Conservation (phyloP, 2,888 invertebrate species). For the Lycia hirtaria region DNA sequence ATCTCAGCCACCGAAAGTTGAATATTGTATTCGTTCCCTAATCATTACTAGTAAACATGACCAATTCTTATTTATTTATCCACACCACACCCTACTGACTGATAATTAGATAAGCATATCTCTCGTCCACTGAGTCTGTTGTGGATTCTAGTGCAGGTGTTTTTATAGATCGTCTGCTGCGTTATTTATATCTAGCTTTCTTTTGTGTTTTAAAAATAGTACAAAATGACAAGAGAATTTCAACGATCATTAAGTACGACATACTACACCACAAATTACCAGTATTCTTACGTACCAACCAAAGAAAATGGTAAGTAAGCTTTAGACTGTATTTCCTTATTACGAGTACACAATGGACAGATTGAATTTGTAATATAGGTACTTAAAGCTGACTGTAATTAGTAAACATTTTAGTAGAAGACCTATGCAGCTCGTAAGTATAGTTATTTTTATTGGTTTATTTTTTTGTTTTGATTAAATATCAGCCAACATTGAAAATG, state of each 20-base stretch:
- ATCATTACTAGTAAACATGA: conserved; percentile 20
- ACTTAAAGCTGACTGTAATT: too few species aligned
- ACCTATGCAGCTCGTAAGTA: too few species aligned
- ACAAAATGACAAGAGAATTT: conserved; percentile 56
- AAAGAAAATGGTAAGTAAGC: conserved; percentile 68
- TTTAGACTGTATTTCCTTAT: too few species aligned
- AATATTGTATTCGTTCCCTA: conserved; percentile 14
- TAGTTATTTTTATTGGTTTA: too few species aligned
- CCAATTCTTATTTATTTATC: conserved; percentile 41
- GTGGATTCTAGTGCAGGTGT: conserved; percentile 22
- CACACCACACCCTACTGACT: conserved; percentile 36
- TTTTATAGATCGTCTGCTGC: conserved; percentile 17
- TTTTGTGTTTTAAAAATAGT: conserved; percentile 44
- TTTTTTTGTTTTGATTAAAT: too few species aligned
- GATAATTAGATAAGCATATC: conserved; percentile 52
- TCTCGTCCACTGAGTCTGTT: conserved; percentile 38
- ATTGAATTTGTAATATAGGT: too few species aligned
- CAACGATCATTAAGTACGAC: conserved; percentile 60
- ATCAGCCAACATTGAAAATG: too few species aligned
- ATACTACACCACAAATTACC: conserved; percentile 72
- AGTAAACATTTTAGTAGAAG: too few species aligned
- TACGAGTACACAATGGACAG: too few species aligned
- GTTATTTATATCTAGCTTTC: conserved; percentile 13
- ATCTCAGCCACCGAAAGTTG: conserved; percentile 1
- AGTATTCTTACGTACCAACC: conserved; percentile 67